Evolutionary conservation across 2,113 vertebrate genomes (phyloP), one percentile per base, ranked within the genome.

Genomic region (Ailuropoda melanoleuca): DNA sequence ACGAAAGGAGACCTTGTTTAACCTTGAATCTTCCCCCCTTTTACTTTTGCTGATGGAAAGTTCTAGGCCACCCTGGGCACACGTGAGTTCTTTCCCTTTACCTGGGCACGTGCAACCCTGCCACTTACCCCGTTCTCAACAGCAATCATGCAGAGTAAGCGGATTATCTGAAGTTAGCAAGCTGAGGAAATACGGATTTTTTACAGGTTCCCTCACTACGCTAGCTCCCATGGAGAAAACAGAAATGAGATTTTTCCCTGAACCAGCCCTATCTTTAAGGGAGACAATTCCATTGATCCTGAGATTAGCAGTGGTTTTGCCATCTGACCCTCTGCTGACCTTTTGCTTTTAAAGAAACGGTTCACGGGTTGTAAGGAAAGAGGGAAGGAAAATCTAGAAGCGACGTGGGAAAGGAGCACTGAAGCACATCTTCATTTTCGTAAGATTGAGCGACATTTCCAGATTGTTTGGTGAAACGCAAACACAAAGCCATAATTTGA

Each of bases 211-310:
- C 56, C 46, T 66, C 0, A 4, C 81, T 93, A 94, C 82, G 64
- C 50, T 58, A 70, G 43, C 34, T 82, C 88, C 46, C 70, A 60
- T 1, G 1, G 70, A 90, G 64, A 82, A 93, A 48, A 91, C 31
- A 91, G 77, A 81, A 90, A 96, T 64, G 77, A 95, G 86, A 86
- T 86, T 97, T 96, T 29, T 78, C 74, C 91, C 68, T 37, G 31
- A 88, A 86, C 85, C 56, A 89, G 72, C 83, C 58, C 8, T 37
- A 48, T 86, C 77, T 92, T 87, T 48, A 55, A 66, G 81, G 55
- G 55, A 92, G n/a, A 74, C 43, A 14, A 55, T 58, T 46, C 26
- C 77, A 56, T 0, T 77, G 95, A 88, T 88, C 43, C 84, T 37
- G 46, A 90, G 91, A 97, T 96, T 95, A 94, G 62, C 70, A 13